These are phyloP conservation scores for Puffinus mauretanicus DNA, from an alignment of 2,113 vertebrate genomes.

Conservation along the genomic window DNA sequence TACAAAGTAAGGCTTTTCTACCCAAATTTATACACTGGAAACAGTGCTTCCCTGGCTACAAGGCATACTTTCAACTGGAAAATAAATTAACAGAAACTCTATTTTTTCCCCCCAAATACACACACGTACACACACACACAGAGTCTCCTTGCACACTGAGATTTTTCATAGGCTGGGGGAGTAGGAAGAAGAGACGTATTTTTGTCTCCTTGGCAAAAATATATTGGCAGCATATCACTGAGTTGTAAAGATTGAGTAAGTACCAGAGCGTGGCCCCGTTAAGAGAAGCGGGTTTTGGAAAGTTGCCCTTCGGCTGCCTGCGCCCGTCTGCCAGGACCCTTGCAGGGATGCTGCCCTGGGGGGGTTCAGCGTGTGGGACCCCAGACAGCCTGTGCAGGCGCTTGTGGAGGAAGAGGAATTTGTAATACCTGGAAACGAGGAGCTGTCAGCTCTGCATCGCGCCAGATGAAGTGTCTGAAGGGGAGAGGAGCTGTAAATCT, in stretches of 20 bases:
- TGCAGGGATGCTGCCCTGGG: neutral
- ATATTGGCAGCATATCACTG: slow-evolving; percentile 20
- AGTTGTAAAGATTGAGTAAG: slow-evolving; percentile 53
- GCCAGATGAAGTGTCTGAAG: neutral
- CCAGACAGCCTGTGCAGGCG: neutral
- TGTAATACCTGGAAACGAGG: neutral
- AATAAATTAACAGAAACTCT: slow-evolving; percentile 16
- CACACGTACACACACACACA: neutral
- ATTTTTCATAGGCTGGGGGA: slow-evolving; percentile 24
- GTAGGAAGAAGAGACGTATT: slow-evolving; percentile 19
- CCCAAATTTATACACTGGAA: neutral
- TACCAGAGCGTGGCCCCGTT: neutral
- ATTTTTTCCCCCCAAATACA: neutral
- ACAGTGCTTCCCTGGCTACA: neutral
- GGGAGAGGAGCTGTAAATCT: neutral
- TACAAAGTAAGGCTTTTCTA: neutral
- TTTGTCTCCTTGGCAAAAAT: slow-evolving; percentile 55
- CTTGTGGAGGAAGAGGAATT: neutral
- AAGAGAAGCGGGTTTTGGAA: neutral
- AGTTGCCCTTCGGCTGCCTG: neutral
- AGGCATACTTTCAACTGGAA: slow-evolving; percentile 20
- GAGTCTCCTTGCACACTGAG: neutral
- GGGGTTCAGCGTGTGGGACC: neutral
- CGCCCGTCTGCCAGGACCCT: neutral
- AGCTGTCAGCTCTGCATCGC: neutral